Conservation (phyloP, 2,888 invertebrate genomes). For the Erebia ligea region DNA sequence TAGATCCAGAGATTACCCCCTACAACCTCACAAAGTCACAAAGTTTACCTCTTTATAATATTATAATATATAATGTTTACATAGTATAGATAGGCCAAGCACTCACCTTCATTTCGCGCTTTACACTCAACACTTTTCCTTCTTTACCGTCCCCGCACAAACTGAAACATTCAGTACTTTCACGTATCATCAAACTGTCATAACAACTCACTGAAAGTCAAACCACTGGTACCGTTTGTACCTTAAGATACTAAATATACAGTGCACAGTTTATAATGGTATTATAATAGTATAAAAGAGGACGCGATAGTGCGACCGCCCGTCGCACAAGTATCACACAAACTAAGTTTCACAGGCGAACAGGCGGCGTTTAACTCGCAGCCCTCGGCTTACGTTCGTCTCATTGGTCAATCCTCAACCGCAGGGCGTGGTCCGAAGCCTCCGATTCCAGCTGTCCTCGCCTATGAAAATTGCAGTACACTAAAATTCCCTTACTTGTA, state of each 20-base stretch:
- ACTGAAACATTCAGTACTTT: constrained; percentile 54
- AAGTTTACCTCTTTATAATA: no score
- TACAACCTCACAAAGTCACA: no score
- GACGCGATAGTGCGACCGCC: constrained; percentile 50
- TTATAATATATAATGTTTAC: no score
- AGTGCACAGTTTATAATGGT: neutral
- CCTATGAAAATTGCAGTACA: constrained; percentile 50
- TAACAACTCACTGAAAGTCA: constrained; percentile 40
- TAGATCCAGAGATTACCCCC: no score
- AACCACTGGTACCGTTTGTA: neutral
- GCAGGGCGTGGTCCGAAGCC: constrained; percentile 47
- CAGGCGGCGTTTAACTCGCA: constrained; percentile 51
- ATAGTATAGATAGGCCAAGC: no score
- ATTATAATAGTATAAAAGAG: neutral
- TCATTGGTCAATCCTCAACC: constrained; percentile 52
- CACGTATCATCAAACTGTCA: constrained; percentile 51
- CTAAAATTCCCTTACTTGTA: constrained; percentile 52
- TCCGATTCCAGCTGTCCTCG: constrained; percentile 41
- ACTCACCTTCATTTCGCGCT: constrained; percentile 73
- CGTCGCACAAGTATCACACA: constrained; percentile 53
- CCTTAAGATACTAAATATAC: constrained; percentile 19
- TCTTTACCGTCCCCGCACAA: constrained; percentile 41
- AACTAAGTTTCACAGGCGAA: constrained; percentile 54
- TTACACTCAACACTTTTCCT: constrained; percentile 68
- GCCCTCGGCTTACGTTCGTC: constrained; percentile 37